phyloP scores from a whole-genome alignment of 2,113 vertebrate genomes.

The Scartelaos histophorus region DNA sequence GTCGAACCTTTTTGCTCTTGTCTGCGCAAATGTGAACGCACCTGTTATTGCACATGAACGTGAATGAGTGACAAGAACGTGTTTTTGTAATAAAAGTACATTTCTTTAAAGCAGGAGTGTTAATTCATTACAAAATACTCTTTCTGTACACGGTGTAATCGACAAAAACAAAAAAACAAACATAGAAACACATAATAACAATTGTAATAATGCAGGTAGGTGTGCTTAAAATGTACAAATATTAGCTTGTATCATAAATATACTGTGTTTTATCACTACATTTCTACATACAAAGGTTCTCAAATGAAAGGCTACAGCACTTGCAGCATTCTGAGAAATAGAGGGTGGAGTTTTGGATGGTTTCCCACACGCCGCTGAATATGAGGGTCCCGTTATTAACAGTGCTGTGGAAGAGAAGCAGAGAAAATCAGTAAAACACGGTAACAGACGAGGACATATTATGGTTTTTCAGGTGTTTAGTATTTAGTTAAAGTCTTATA shows the following conservation, averaged over 20 bases:
- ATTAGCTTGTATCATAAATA: conserved; percentile 19
- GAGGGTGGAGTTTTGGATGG: conserved; percentile 57
- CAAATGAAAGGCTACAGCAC: conserved; percentile 67
- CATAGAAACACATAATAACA: not conserved
- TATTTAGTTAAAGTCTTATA: no score
- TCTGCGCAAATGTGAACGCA: not conserved
- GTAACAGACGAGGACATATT: no score
- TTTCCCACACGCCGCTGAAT: conserved; percentile 71
- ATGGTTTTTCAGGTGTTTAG: no score
- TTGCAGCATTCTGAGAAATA: conserved; percentile 72
- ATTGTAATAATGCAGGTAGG: not conserved
- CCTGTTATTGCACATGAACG: not conserved
- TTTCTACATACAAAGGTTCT: conserved; percentile 56
- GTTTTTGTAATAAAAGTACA: conserved; percentile 64
- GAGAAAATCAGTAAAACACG: not conserved
- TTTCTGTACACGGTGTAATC: not conserved
- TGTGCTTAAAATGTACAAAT: conserved; percentile 26
- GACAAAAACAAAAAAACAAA: not conserved
- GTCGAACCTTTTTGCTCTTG: not conserved
- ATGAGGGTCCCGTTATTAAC: conserved; percentile 66
- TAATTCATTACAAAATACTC: conserved; percentile 3
- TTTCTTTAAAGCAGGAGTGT: conserved; percentile 18
- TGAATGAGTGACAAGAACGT: conserved; percentile 14
- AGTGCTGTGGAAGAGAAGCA: conserved; percentile 62
- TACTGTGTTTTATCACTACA: conserved; percentile 15